Base-by-base conservation (phyloP, 2,888 invertebrate species). In the Harpalus rubripes region DNA sequence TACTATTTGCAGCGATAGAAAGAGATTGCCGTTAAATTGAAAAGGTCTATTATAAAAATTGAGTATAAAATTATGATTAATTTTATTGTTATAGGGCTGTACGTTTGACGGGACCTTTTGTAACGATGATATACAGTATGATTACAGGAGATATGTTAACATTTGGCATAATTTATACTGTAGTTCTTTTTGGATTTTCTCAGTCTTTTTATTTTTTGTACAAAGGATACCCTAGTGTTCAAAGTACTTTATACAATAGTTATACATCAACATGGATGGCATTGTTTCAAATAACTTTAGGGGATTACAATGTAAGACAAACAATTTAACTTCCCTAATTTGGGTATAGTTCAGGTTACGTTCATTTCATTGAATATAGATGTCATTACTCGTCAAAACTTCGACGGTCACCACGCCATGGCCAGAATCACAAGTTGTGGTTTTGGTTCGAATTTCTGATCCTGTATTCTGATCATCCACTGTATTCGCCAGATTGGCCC, bases 51-150 rank as follows among this genome's bases (percentile, higher is more conserved):
- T 22, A 22, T 3, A 22, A 41, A 15, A 39, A 58, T 61, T 26
- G 12, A 22, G 7, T 68, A 39, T 52, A 52, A 52, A 10, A 32
- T 32, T 32, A 32, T 0, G 10, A 52, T 52, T 52, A 12, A 12
- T 52, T 85, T 32, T 79, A 88, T 87, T 56, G 87, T 87, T 91
- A 3, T 92, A 98, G 98, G 7, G 98, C 98, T 58, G 96, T 98
- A 44, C 95, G 96, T 85, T 92, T 99, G 88, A 99, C 99, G 0
- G 99, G 99, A 63, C 99, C 99, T 0, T 99, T 99, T 91, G 99
- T 99, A 85, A 99, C 99, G 10, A 99, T 99, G 98, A 98, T 99
- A 88, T 99, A 98, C 93, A 98, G 98, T 89, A 99, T 99, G 99
- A 97, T 99, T 90, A 97, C 97, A 0, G 99, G 99, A 68, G 99